These are phyloP conservation scores for Fukomys damarensis DNA, from an alignment of 2,113 vertebrate genomes.

Conservation along the genomic window DNA sequence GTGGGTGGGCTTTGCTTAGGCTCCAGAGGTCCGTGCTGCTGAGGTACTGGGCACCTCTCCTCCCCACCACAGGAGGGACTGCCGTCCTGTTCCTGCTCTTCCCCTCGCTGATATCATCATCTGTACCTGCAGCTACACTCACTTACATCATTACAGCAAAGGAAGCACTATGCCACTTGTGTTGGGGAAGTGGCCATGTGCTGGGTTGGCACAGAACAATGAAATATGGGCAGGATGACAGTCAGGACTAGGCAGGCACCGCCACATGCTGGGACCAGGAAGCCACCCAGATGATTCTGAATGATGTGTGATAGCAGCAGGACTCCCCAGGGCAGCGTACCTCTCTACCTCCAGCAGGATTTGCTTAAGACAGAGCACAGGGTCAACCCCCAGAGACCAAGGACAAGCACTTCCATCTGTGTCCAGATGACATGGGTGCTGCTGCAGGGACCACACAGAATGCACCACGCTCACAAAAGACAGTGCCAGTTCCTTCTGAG, in stretches of 20 bases:
- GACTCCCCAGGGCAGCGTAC: neutral
- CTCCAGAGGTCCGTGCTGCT: neutral
- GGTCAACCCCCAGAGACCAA: neutral
- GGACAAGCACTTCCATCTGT: neutral
- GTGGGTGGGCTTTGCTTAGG: neutral
- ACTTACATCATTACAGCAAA: neutral
- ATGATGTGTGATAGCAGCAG: neutral
- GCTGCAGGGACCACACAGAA: neutral
- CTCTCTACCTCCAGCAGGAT: neutral
- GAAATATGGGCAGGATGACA: neutral
- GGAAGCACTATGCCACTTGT: neutral
- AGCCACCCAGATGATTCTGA: accelerated
- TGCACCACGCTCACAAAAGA: neutral
- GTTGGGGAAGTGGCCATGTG: neutral
- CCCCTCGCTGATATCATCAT: accelerated
- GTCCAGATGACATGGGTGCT: no score
- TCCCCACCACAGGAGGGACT: neutral
- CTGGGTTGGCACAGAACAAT: neutral
- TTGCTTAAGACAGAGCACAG: neutral
- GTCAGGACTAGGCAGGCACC: neutral
- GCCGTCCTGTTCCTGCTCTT: neutral
- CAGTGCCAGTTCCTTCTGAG: accelerated
- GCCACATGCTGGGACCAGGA: neutral
- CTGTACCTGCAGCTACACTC: no score
- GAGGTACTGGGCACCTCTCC: neutral